Base-by-base conservation (phyloP, 1,140 invertebrate species). In the Cherax quadricarinatus region DNA sequence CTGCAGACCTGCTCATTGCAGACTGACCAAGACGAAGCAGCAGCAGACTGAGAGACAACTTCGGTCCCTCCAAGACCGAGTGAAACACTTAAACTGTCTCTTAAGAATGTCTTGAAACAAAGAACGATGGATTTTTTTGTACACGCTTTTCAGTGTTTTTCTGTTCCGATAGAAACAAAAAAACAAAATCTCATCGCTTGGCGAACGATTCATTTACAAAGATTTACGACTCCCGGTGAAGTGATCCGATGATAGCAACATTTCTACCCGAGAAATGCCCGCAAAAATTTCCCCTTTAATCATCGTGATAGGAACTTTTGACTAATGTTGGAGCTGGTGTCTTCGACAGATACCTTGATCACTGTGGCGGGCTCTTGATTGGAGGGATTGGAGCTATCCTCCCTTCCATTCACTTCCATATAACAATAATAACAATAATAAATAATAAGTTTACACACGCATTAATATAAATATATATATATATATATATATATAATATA, bases 21-120 rank as follows among this genome's bases (percentile, higher is more conserved):
- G 30, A 79, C 18, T 79, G 41, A 79, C 1, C 78, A n/a, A 41
- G 30, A 16, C 78, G 78, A 48, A 49, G 78, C 16, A 79, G 78
- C 14, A 79, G 48, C 16, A 79, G 78, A 41, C 7, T 79, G 78
- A 41, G 24, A n/a, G 18, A 70, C 66, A 18, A 18, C 21, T 21
- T 6, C 18, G 21, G 5, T 70, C 66, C 16, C 5, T 12, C 18
- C 16, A n/a, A 21, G 66, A n/a, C 24, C 7, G 1, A 7, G 70
- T 75, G 70, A 75, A 75, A 75, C 70, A 75, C 70, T 75, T 57
- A 57, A 75, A 75, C 70, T 75, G 70, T 75, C 70, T 30, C 3
- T 5, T 6, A n/a, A 75, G 70, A 75, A 75, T 75, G 70, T 1
- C 16, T 75, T 1, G 21, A 21, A 16, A 75, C 70, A 75, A 30